A percentile compares a stretch with the other conserved stretches of the same genome.
Evolutionary conservation across 2,888 invertebrate genomes (phyloP).

Genomic region (Anarsia innoxiella): DNA sequence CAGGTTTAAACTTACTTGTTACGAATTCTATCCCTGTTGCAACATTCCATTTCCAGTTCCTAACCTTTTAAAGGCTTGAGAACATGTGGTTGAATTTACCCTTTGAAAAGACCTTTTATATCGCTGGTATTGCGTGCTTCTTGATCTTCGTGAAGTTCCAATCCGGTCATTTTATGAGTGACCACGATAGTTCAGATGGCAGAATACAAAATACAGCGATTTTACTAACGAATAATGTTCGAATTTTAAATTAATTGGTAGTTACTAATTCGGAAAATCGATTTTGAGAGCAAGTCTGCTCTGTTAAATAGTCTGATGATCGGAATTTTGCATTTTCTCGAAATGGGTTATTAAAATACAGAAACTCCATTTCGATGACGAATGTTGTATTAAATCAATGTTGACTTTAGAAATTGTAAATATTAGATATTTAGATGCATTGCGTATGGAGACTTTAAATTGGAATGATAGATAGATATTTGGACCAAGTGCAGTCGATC

Average conservation of each 20-base stretch:
- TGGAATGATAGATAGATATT: conserved; percentile 35
- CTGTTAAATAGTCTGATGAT: conserved; percentile 11
- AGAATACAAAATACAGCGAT: too few species aligned
- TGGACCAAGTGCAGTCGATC: conserved; percentile 68
- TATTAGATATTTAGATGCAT: too few species aligned
- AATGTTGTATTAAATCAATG: conserved; percentile 1
- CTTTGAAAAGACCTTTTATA: too few species aligned
- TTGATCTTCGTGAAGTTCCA: too few species aligned
- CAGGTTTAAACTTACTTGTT: too few species aligned
- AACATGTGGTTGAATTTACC: too few species aligned
- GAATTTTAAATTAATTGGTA: conserved; percentile 6
- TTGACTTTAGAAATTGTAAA: conserved; percentile 25
- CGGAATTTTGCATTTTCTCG: conserved; percentile 2
- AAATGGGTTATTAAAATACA: not conserved
- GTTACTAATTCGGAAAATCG: conserved; percentile 5
- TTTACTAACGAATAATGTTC: not conserved
- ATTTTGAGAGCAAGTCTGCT: conserved; percentile 1
- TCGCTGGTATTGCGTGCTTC: too few species aligned
- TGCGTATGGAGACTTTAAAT: conserved; percentile 21
- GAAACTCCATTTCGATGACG: conserved; percentile 1
- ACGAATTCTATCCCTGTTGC: too few species aligned
- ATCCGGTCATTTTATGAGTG: too few species aligned
- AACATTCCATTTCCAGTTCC: too few species aligned
- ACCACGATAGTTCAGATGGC: too few species aligned
- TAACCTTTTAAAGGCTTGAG: too few species aligned